A percentile compares a stretch with the other conserved stretches of the same genome.
Conservation (phyloP, 2,113 vertebrate genomes). For the Petaurus breviceps region DNA sequence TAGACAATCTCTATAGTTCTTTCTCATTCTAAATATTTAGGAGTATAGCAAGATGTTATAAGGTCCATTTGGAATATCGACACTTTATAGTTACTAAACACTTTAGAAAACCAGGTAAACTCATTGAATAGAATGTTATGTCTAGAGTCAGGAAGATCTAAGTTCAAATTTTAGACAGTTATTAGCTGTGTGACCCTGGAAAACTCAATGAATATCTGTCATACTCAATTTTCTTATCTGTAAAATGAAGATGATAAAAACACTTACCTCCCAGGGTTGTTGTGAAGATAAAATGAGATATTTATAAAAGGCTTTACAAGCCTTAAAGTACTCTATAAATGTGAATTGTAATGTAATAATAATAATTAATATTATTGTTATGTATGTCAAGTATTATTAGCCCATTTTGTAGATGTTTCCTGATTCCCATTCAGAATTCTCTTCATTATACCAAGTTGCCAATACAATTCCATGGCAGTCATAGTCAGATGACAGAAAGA, state of each 20-base stretch:
- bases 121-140: neutral
- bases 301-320: neutral
- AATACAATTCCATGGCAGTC: too few relatives aligned
- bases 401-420: neutral
- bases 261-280: neutral
- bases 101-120: neutral
- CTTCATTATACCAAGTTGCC: neutral
- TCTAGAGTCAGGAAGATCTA: neutral
- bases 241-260: neutral
- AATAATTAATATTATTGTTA: neutral
- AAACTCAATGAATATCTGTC: neutral
- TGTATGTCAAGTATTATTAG: neutral
- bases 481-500: neutral
- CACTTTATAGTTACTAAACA: neutral
- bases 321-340: neutral
- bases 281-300: neutral
- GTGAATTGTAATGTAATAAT: neutral
- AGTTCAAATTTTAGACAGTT: neutral
- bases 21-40: neutral
- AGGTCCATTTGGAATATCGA: neutral
- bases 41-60: neutral
- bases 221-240: neutral
- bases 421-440: neutral
- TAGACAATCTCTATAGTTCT: neutral
- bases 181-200: neutral